Conservation (phyloP, 2,888 invertebrate genomes). For the Nemotelus pantherinus region DNA sequence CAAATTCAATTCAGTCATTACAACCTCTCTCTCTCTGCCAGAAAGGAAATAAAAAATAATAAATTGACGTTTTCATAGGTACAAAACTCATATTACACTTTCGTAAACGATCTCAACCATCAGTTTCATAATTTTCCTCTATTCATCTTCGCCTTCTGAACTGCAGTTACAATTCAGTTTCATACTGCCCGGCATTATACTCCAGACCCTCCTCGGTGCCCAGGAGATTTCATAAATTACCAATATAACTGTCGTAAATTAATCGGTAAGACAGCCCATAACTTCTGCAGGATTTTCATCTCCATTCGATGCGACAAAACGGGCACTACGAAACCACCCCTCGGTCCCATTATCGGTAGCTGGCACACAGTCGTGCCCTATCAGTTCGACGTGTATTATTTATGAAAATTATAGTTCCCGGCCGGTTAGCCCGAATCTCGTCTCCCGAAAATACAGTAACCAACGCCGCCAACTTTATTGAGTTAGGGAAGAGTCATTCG, state of each 20-base stretch:
- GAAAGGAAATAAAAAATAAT: slow-evolving; percentile 34
- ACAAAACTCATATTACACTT: not conserved
- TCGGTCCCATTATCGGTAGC: not conserved
- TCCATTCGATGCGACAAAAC: not conserved
- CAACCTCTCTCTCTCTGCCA: not conserved
- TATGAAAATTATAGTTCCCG: slow-evolving; percentile 30
- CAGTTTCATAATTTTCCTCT: not conserved
- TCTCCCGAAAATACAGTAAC: too few relatives aligned
- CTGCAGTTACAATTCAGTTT: not conserved
- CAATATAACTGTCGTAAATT: slow-evolving; percentile 38
- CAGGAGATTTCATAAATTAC: slow-evolving; percentile 38
- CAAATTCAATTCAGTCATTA: slow-evolving; percentile 16
- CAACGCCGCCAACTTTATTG: too few relatives aligned
- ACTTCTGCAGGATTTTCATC: slow-evolving; percentile 37
- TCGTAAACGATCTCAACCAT: slow-evolving; percentile 6
- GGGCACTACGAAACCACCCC: not conserved
- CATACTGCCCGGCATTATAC: too few relatives aligned
- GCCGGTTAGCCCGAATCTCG: not conserved
- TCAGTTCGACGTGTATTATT: slow-evolving; percentile 11
- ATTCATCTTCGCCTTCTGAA: not conserved
- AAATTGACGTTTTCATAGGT: slow-evolving; percentile 24
- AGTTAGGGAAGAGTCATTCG: not conserved
- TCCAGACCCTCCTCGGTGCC: not conserved
- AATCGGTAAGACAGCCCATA: slow-evolving; percentile 37
- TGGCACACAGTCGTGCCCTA: not conserved